Evolutionary conservation across 1,140 invertebrate species (phyloP), one percentile per base, ranked within the genome.

Genomic region (Philaenus spumarius): DNA sequence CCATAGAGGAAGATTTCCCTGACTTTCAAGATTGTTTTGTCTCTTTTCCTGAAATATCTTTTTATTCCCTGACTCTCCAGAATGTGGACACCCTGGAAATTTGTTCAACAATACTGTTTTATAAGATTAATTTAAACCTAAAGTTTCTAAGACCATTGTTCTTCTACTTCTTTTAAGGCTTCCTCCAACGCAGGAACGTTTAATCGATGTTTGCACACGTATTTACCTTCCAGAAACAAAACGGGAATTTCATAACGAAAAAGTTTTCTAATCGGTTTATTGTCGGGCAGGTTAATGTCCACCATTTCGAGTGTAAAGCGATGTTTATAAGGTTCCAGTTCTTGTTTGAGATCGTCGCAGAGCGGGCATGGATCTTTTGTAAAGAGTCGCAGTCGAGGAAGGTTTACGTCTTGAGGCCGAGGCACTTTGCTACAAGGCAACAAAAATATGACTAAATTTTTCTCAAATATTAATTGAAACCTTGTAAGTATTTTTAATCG

Each of bases 161-260:
- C 23, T 22, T 53, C 50, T 19, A 53, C 7, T 22, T 53, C 20
- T 14, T n/a, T 59, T 12, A 85, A 68, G 66, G 70, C 77, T 43
- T 65, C 71, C 42, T 77, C 67, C 52, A 85, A 73, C 2, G 79
- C 68, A 11, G 72, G 64, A 58, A 69, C 68, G 69, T 93, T 80
- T 43, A 90, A 77, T 63, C 74, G 78, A 72, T 94, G 88, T 77
- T 90, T 93, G 75, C 91, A 93, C 22, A 94, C 74, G 73, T 83
- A 94, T 66, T 85, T 76, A 14, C 84, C 85, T 71, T 94, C 86
- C 4, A 93, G 77, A 75, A 92, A 89, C 66, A 94, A 74, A 12
- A 94, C 90, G 47, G 92, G 91, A 67, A 94, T 93, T 70, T 94
- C 89, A 71, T 85, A 80, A 56, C 82, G 79, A 68, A 93, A 95